Evolutionary conservation across 2,888 invertebrate species (phyloP).

Genomic region (Micoletzkya japonica): DNA sequence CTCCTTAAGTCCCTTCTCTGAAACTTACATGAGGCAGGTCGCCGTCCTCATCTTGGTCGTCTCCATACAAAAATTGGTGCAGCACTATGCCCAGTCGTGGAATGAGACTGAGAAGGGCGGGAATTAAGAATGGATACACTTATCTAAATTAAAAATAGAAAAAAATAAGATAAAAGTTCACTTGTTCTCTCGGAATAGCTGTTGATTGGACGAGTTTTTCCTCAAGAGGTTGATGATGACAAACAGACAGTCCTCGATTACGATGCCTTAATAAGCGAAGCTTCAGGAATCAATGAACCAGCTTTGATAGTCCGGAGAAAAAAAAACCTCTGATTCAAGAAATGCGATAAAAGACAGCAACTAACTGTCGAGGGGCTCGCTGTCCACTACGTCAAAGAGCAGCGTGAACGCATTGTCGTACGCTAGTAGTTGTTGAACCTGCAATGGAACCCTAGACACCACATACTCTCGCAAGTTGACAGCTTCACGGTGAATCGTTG

Average conservation of each 20-base stretch:
- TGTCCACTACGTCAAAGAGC: slow-evolving; percentile 85
- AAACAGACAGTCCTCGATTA: slow-evolving; percentile 94
- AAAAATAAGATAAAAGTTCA: slow-evolving; percentile 22
- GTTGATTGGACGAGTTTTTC: slow-evolving; percentile 95
- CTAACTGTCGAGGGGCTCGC: slow-evolving; percentile 84
- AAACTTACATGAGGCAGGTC: too few relatives aligned
- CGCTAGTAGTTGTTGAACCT: slow-evolving; percentile 92
- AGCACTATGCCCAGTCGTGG: slow-evolving; percentile 74
- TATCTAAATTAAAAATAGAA: neutral
- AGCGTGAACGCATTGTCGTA: slow-evolving; percentile 98
- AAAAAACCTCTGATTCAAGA: neutral
- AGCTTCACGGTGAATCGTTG: too few relatives aligned
- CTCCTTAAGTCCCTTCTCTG: too few relatives aligned
- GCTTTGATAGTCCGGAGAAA: too few relatives aligned
- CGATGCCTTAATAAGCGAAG: slow-evolving; percentile 71
- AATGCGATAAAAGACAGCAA: slow-evolving; percentile 67
- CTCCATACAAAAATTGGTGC: slow-evolving; percentile 78
- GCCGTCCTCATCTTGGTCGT: slow-evolving; percentile 43
- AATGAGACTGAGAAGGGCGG: slow-evolving; percentile 77
- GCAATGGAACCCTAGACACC: too few relatives aligned
- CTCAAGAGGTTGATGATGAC: slow-evolving; percentile 88
- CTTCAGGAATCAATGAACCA: neutral
- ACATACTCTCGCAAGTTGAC: too few relatives aligned
- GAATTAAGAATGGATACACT: neutral
- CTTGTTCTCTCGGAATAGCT: slow-evolving; percentile 85